A percentile compares a stretch with the other conserved stretches of the same genome.
Conservation (phyloP, 1,140 invertebrate genomes). For the Zaprionus africanus region DNA sequence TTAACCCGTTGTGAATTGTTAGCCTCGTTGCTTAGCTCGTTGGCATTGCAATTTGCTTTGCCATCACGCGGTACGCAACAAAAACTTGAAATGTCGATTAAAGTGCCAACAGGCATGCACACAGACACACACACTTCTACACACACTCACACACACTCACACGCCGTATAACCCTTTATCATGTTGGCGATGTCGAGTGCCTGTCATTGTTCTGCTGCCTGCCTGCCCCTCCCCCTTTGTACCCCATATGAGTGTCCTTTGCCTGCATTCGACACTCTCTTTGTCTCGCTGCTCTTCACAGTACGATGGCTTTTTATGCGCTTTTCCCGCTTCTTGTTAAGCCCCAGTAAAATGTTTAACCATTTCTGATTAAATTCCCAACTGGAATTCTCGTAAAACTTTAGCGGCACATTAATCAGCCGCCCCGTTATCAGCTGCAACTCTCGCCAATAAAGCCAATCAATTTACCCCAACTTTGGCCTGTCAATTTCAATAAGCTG, state of each 20-base stretch:
- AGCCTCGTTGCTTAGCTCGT: constrained; percentile 40
- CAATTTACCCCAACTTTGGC: constrained; percentile 52
- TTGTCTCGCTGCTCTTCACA: neutral
- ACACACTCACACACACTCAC: neutral
- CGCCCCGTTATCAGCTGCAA: constrained; percentile 5
- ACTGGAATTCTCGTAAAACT: neutral
- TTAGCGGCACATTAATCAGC: constrained; percentile 10
- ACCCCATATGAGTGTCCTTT: neutral
- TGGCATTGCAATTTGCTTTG: constrained; percentile 36
- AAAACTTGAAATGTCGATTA: constrained; percentile 41
- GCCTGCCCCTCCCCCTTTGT: neutral
- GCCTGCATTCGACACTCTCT: constrained; percentile 1
- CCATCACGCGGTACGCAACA: constrained; percentile 50
- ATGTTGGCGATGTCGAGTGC: neutral
- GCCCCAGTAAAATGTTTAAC: neutral
- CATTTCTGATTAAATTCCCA: constrained; percentile 5
- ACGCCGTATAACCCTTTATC: neutral
- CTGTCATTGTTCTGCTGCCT: neutral
- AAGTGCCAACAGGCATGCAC: neutral
- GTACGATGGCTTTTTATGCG: constrained; percentile 14
- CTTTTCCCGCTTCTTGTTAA: neutral
- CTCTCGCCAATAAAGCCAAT: constrained; percentile 47
- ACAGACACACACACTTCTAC: neutral
- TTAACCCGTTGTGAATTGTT: constrained; percentile 57
- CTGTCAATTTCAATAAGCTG: constrained; percentile 69